Percentiles rank a stretch among this genome's conserved stretches.
phyloP scores from a whole-genome alignment of 2,888 invertebrate species.

The Exephanes ischioxanthus region DNA sequence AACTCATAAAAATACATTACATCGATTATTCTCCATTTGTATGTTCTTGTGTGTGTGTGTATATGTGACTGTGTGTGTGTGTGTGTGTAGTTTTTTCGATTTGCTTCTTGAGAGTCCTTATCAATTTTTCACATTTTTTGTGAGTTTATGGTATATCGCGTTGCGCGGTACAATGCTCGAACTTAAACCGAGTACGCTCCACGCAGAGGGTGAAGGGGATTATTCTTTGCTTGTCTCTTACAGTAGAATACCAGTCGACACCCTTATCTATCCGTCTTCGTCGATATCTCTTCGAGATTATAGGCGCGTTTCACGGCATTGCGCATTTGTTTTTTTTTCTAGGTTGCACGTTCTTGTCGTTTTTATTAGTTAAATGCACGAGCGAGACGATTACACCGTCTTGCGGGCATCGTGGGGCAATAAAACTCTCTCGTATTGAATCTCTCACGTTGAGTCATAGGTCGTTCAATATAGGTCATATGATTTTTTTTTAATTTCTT shows the following conservation, averaged over 20 bases:
- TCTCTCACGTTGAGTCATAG: slow-evolving; percentile 66
- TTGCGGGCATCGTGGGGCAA: slow-evolving; percentile 38
- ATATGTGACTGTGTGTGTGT: slow-evolving; percentile 9
- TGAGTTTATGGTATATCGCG: slow-evolving; percentile 16
- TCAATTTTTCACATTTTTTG: slow-evolving; percentile 10
- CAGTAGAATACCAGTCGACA: slow-evolving; percentile 56
- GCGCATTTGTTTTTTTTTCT: slow-evolving; percentile 33
- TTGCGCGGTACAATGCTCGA: slow-evolving; percentile 58
- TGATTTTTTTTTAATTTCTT: background rate
- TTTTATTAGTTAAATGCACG: slow-evolving; percentile 71
- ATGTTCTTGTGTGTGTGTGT: slow-evolving; percentile 35
- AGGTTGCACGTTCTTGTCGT: slow-evolving; percentile 22
- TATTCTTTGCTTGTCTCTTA: slow-evolving; percentile 37
- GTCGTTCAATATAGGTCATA: slow-evolving; percentile 38
- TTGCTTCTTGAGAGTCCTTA: slow-evolving; percentile 11
- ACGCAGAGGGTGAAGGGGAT: slow-evolving; percentile 34
- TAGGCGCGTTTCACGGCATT: slow-evolving; percentile 43
- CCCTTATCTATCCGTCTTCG: slow-evolving; percentile 31
- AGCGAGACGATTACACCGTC: slow-evolving; percentile 55
- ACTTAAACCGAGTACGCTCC: slow-evolving; percentile 54
- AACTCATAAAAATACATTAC: slow-evolving; percentile 76
- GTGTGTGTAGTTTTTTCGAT: slow-evolving; percentile 5
- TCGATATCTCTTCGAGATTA: slow-evolving; percentile 45
- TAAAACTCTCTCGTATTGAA: slow-evolving; percentile 83
- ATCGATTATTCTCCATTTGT: slow-evolving; percentile 64